These are phyloP conservation scores for Austrolebias charrua DNA, from an alignment of 2,797 vertebrate genomes.

Conservation along the genomic window DNA sequence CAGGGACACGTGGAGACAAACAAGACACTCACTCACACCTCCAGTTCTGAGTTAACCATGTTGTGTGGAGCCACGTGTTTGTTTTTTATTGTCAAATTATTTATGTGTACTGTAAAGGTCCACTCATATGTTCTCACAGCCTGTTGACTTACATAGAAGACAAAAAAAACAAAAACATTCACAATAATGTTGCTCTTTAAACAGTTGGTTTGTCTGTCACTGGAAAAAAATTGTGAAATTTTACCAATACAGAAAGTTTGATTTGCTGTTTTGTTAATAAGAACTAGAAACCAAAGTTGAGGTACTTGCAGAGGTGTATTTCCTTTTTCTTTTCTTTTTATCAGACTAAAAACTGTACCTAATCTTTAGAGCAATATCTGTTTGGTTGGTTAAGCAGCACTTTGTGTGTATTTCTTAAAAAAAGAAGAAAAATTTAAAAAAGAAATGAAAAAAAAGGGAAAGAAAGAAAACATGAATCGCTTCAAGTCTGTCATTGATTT, in stretches of 20 bases:
- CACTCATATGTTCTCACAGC: constrained; percentile 66
- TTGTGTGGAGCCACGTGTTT: constrained; percentile 78
- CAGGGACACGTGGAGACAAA: too few species aligned
- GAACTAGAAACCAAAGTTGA: constrained; percentile 99
- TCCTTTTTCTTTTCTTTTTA: constrained; percentile 81
- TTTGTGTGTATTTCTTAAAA: constrained; percentile 98
- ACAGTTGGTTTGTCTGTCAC: constrained; percentile 67
- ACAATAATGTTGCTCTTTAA: constrained; percentile 83
- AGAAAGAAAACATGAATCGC: constrained; percentile 70
- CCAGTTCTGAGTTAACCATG: constrained; percentile 69
- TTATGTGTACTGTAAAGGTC: constrained; percentile 50
- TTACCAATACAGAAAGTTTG: constrained; percentile 60
- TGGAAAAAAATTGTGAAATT: constrained; percentile 53
- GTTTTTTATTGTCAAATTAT: constrained; percentile 41
- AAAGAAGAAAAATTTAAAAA: constrained; percentile 47
- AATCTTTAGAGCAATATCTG: constrained; percentile 99
- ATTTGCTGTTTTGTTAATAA: constrained; percentile 75
- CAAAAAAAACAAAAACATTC: constrained; percentile 22
- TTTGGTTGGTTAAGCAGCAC: constrained; percentile 98
- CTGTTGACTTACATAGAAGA: constrained; percentile 61
- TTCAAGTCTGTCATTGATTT: constrained; percentile 99
- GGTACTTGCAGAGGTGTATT: constrained; percentile 89
- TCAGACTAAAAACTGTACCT: constrained; percentile 91
- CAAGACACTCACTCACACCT: too few species aligned
- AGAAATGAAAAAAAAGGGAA: not conserved